Evolutionary conservation across 1,140 invertebrate species (phyloP).

Genomic region (Heliconius melpomene): DNA sequence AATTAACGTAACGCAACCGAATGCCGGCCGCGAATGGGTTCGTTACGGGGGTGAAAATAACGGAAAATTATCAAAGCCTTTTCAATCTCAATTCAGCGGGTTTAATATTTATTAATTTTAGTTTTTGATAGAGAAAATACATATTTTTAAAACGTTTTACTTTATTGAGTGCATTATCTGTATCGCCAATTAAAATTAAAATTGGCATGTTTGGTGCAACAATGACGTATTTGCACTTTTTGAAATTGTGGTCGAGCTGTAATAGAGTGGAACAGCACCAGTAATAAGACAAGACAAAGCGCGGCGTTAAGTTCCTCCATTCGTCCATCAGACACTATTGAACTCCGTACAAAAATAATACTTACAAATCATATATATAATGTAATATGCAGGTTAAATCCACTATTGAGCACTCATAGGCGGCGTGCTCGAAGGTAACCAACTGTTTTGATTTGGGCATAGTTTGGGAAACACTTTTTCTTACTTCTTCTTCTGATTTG

Average conservation of each 20-base stretch:
- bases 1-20: conserved; percentile 4
- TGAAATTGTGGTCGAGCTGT: background rate
- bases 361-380: conserved; percentile 74
- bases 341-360: background rate
- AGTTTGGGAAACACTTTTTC: background rate
- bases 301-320: background rate
- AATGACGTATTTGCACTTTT: background rate
- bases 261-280: background rate
- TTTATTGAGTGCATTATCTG: background rate
- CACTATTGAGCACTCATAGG: conserved; percentile 58
- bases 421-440: conserved; percentile 55
- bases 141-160: background rate
- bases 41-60: conserved; percentile 1
- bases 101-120: background rate
- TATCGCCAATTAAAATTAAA: background rate
- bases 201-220: background rate
- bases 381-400: conserved; percentile 67
- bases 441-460: conserved; percentile 40
- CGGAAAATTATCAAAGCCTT: conserved; percentile 9
- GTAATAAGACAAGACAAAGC: background rate
- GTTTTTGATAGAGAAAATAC: background rate
- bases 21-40: background rate
- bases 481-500: conserved; percentile 42
- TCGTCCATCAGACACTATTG: too few relatives aligned
- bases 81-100: background rate